Base-by-base conservation (phyloP, 2,888 invertebrate genomes). In the Seira sanloemensis region DNA sequence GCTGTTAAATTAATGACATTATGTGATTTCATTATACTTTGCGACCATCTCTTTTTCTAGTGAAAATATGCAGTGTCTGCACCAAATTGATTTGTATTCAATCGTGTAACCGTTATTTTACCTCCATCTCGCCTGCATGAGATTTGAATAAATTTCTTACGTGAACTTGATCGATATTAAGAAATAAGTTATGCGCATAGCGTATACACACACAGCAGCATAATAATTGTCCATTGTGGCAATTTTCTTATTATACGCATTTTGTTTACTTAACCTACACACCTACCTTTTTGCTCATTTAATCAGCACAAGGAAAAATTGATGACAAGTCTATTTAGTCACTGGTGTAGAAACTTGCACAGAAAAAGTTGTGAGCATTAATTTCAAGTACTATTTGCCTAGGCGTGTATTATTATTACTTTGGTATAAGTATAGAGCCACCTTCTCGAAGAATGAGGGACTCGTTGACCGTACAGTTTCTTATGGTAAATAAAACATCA, bases 101-200 rank as follows among this genome's bases (percentile, higher is more conserved):
- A 37, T 37, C 37, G 12, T 37, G 37, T 37, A 5, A 37, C 37
- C 37, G 37, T 37, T 37, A 37, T 5, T 12, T 37, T 37, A 37
- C 5, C n/a, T n/a, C n/a, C n/a, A n/a, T n/a, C n/a, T n/a, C n/a
- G n/a, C n/a, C n/a, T n/a, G n/a, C n/a, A n/a, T n/a, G n/a, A n/a
- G n/a, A n/a, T n/a, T n/a, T n/a, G n/a, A n/a, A n/a, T 37, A 37
- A 5, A 9, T 58, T 58, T 62, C 62, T 62, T 21, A 5, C 7
- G 23, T 62, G 62, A 62, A 62, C 62, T 62, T 62, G 62, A 62
- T 62, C 62, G 23, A 62, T 62, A 62, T 62, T 62, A 62, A 62
- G 50, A 9, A 19, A 62, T 62, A 21, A 21, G 2, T 62, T 62
- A 62, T 62, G 62, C 5, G 12, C 5, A 37, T 37, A 5, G 37